These are phyloP conservation scores for Drosophila lowei DNA, from an alignment of 1,140 invertebrate species.

Conservation along the genomic window DNA sequence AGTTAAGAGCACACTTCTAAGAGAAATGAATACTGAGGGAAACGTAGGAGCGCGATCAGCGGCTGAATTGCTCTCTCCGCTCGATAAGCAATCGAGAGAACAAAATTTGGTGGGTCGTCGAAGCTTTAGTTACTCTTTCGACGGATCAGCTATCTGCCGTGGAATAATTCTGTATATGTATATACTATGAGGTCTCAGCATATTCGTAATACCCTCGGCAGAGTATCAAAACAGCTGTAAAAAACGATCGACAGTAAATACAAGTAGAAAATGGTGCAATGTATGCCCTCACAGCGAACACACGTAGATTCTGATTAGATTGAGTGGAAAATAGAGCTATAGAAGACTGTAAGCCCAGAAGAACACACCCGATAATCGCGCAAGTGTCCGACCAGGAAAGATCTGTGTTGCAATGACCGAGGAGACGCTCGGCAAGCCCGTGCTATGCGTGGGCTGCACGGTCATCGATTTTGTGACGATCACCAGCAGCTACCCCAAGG, in stretches of 20 bases:
- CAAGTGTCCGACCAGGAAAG: not conserved
- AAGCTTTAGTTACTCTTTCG: too few relatives aligned
- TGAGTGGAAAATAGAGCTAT: constrained; percentile 9
- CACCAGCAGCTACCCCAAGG: constrained; percentile 83
- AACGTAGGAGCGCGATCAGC: too few relatives aligned
- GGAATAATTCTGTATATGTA: too few relatives aligned
- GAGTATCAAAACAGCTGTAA: constrained; percentile 30
- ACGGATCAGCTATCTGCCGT: too few relatives aligned
- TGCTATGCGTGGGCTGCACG: constrained; percentile 83
- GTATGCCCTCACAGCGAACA: not conserved
- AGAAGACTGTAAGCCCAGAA: not conserved
- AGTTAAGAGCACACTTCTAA: too few relatives aligned
- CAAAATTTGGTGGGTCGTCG: not conserved
- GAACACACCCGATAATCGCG: too few relatives aligned
- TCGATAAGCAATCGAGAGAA: not conserved
- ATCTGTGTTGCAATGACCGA: constrained; percentile 25
- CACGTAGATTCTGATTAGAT: constrained; percentile 45
- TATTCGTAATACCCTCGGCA: too few relatives aligned
- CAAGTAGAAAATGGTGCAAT: constrained; percentile 20
- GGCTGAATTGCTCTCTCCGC: too few relatives aligned
- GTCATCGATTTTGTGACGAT: constrained; percentile 85
- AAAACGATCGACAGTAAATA: constrained; percentile 30
- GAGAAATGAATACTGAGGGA: too few relatives aligned
- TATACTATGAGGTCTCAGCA: too few relatives aligned
- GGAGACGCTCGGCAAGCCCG: constrained; percentile 15